A percentile compares a stretch with the other conserved stretches of the same genome.
Evolutionary conservation across 1,140 invertebrate species (phyloP).

Genomic region (Drosophila erecta): DNA sequence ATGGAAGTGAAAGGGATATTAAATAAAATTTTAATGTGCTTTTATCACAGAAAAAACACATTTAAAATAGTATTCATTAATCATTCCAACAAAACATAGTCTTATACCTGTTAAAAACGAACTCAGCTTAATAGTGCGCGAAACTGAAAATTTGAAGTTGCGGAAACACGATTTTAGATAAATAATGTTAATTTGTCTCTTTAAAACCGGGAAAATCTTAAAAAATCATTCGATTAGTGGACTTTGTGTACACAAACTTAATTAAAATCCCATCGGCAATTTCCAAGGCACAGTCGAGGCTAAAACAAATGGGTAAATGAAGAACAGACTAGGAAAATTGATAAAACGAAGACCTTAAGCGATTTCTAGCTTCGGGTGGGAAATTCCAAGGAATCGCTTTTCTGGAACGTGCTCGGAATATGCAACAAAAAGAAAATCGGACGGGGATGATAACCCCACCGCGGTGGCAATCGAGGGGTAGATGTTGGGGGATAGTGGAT

Average conservation of each 20-base stretch:
- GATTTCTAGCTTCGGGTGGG: conserved; percentile 42
- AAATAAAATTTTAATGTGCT: not conserved
- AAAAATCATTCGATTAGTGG: conserved; percentile 7
- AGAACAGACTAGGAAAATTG: conserved; percentile 40
- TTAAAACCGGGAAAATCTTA: not conserved
- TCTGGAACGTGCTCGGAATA: conserved; percentile 58
- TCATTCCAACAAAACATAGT: too few species aligned
- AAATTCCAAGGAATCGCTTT: conserved; percentile 58
- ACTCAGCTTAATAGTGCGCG: too few species aligned
- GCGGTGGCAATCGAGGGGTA: conserved; percentile 13
- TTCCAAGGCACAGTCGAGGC: not conserved
- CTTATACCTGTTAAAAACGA: too few species aligned
- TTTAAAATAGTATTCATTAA: too few species aligned
- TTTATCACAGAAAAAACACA: too few species aligned
- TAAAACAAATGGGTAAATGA: conserved; percentile 13
- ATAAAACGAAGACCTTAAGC: conserved; percentile 57
- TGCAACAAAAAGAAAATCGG: conserved; percentile 16
- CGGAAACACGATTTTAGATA: too few species aligned
- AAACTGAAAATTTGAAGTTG: too few species aligned
- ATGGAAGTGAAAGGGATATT: too few species aligned
- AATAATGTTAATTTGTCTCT: not conserved
- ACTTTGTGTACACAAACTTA: conserved; percentile 6
- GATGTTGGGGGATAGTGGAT: not conserved
- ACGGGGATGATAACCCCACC: conserved; percentile 18
- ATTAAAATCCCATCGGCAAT: conserved; percentile 28